A percentile compares a stretch with the other conserved stretches of the same genome.
Conservation (phyloP, 92 coral and sea anemone species). For the Nematostella vectensis region DNA sequence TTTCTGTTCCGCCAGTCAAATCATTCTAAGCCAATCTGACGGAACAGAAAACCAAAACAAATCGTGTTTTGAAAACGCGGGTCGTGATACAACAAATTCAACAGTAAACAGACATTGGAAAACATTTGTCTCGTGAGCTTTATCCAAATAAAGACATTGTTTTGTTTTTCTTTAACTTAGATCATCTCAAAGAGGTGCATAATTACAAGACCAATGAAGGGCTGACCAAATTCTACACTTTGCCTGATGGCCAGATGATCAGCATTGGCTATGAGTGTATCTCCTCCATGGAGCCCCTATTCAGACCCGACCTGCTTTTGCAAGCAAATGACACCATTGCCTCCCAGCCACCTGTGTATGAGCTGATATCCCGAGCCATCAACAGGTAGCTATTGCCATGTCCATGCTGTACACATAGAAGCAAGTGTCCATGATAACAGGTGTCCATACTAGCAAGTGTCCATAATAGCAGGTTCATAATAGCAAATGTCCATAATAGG, state of each 20-base stretch:
- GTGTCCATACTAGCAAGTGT: too few species aligned
- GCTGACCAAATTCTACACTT: slow-evolving; percentile 62
- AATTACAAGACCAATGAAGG: slow-evolving; percentile 64
- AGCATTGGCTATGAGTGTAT: slow-evolving; percentile 73
- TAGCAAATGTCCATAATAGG: too few species aligned
- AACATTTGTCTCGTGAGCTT: too few species aligned
- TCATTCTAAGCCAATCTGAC: too few species aligned
- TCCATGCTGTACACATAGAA: not conserved
- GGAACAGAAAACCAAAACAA: too few species aligned
- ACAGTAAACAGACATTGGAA: too few species aligned
- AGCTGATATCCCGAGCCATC: slow-evolving; percentile 64
- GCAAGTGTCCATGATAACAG: not conserved
- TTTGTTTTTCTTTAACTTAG: too few species aligned
- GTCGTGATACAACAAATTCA: too few species aligned
- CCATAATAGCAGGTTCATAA: not conserved
- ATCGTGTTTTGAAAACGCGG: too few species aligned
- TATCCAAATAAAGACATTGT: too few species aligned
- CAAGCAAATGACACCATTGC: slow-evolving; percentile 66
- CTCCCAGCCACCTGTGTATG: slow-evolving; percentile 75
- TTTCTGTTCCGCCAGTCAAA: too few species aligned
- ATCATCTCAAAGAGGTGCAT: slow-evolving; percentile 57
- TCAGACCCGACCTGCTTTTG: slow-evolving; percentile 62
- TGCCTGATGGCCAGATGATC: slow-evolving; percentile 92
- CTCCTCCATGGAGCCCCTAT: slow-evolving; percentile 73
- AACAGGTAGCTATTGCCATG: slow-evolving; percentile 40